Conservation (phyloP, 2,797 vertebrate genomes). For the Phrynocephalus guinanensis region DNA sequence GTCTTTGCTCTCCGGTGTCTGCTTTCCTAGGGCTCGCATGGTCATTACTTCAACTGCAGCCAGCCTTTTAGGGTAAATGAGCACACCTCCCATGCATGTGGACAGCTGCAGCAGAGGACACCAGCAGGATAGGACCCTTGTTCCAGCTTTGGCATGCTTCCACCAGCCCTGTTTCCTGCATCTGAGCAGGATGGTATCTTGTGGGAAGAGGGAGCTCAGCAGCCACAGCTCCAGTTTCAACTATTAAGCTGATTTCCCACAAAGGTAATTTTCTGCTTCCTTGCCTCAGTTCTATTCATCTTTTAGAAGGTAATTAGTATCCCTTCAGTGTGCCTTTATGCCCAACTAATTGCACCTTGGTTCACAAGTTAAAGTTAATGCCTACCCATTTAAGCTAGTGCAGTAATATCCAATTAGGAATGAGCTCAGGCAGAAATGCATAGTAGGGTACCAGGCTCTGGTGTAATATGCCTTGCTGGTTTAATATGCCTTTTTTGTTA, state of each 20-base stretch:
- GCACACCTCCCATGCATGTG: neutral
- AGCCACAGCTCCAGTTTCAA: conserved; percentile 29
- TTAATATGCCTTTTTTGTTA: conserved; percentile 38
- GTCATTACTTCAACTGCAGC: neutral
- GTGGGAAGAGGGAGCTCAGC: neutral
- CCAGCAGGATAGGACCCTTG: neutral
- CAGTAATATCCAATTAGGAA: conserved; percentile 63
- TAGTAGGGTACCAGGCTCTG: conserved; percentile 31
- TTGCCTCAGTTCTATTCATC: conserved; percentile 70
- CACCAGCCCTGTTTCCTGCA: neutral
- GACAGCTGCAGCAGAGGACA: neutral
- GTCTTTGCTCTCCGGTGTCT: neutral
- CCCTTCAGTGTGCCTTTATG: conserved; percentile 74
- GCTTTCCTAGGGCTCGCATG: neutral
- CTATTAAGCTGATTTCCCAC: conserved; percentile 64
- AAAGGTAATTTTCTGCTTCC: conserved; percentile 80
- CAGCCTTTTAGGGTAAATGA: neutral
- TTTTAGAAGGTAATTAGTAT: conserved; percentile 74
- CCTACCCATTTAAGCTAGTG: conserved; percentile 60
- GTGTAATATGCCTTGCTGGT: conserved; percentile 24
- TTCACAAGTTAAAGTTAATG: conserved; percentile 73
- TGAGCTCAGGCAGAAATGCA: conserved; percentile 58
- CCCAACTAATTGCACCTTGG: conserved; percentile 71
- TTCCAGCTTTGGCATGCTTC: neutral
- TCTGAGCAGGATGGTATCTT: neutral